Evolutionary conservation across 2,113 vertebrate species (phyloP).

Genomic region (Callospermophilus lateralis): DNA sequence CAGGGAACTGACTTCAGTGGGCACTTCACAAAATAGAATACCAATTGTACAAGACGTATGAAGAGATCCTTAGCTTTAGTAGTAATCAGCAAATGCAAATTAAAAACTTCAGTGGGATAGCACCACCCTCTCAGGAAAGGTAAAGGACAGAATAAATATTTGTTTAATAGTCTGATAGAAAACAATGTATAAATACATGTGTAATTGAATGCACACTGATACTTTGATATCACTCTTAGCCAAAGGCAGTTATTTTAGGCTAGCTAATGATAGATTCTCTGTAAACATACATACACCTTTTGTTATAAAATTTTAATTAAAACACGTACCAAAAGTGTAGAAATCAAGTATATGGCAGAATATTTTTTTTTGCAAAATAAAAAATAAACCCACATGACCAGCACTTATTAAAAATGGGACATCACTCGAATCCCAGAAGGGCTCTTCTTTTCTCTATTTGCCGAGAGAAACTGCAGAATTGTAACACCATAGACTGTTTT

Average conservation of each 20-base stretch:
- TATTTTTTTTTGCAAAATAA: background rate
- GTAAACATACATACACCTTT: background rate
- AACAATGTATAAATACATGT: background rate
- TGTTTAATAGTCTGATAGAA: background rate
- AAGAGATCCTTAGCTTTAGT: background rate
- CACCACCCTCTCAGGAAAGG: background rate
- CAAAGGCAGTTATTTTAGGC: background rate
- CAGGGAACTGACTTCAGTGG: background rate
- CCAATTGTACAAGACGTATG: background rate
- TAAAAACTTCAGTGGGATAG: background rate
- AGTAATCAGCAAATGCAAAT: background rate
- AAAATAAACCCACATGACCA: background rate
- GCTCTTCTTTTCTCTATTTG: background rate
- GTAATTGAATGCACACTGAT: background rate
- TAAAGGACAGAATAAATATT: background rate
- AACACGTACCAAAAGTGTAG: background rate
- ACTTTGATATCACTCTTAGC: background rate
- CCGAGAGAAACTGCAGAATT: background rate
- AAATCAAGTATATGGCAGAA: background rate
- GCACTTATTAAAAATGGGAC: background rate
- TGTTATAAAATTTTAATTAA: background rate
- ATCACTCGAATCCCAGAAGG: background rate
- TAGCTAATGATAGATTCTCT: background rate
- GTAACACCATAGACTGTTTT: background rate
- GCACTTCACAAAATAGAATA: background rate